phyloP scores from a whole-genome alignment of 2,888 invertebrate species.

The Baronia brevicornis region DNA sequence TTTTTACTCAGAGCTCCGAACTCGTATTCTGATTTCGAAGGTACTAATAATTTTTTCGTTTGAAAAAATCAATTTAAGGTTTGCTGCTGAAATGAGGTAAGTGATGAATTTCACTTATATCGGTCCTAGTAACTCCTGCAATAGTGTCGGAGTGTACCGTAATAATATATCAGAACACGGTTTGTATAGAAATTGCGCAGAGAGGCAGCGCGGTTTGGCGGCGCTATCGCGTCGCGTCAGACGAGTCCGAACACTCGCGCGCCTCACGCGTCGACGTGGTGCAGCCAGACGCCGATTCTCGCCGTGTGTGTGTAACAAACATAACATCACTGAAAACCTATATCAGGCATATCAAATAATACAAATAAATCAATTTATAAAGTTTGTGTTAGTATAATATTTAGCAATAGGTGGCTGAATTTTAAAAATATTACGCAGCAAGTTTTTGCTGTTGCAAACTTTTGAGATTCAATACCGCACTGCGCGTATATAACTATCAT shows the following conservation, averaged over 20 bases:
- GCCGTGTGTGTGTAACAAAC: slow-evolving; percentile 22
- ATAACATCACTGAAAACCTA: slow-evolving; percentile 21
- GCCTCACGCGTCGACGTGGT: slow-evolving; percentile 39
- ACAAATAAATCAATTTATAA: slow-evolving; percentile 7
- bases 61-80: too few relatives aligned
- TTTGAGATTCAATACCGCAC: slow-evolving; percentile 8
- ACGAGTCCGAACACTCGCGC: slow-evolving; percentile 48
- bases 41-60: too few relatives aligned
- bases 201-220: slow-evolving; percentile 39
- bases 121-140: slow-evolving; percentile 32
- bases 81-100: too few relatives aligned
- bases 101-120: too few relatives aligned
- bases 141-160: slow-evolving; percentile 22
- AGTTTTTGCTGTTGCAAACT: slow-evolving; percentile 4
- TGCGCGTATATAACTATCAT: slow-evolving; percentile 23
- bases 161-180: slow-evolving; percentile 15
- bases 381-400: slow-evolving; percentile 12
- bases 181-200: slow-evolving; percentile 54
- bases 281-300: slow-evolving; percentile 24
- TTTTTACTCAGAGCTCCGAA: too few relatives aligned
- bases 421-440: neutral
- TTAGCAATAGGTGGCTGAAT: slow-evolving; percentile 8
- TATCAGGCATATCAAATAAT: slow-evolving; percentile 10
- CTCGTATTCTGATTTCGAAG: too few relatives aligned
- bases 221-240: slow-evolving; percentile 28